Conservation (phyloP, 2,888 invertebrate species). For the Lithophane ornitopus region DNA sequence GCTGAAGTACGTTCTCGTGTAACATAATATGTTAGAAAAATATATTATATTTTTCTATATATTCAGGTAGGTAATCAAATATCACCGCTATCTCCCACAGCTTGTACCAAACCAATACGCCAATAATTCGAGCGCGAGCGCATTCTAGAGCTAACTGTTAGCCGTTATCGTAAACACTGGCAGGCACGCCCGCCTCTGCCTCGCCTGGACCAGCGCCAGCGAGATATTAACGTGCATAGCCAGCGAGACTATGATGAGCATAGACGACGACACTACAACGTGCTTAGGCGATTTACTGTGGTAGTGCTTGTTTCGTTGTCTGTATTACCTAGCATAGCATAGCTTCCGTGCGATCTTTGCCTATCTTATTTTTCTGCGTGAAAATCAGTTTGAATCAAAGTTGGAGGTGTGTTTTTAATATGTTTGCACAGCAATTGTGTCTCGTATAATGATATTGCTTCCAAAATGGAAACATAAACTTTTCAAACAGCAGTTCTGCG, state of each 20-base stretch:
- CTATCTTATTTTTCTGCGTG: background rate
- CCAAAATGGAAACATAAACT: background rate
- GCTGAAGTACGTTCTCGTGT: background rate
- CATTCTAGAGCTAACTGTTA: constrained; percentile 59
- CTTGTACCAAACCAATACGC: constrained; percentile 13
- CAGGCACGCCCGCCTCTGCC: constrained; percentile 55
- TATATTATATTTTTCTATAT: background rate
- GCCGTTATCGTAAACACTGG: constrained; percentile 69
- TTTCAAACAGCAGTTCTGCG: no score
- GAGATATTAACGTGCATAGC: constrained; percentile 40
- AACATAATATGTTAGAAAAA: no score
- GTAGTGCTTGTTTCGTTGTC: constrained; percentile 25
- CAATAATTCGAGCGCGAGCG: constrained; percentile 48
- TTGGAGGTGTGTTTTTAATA: no score
- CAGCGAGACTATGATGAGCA: constrained; percentile 5
- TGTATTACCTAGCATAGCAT: background rate
- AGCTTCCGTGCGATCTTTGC: background rate
- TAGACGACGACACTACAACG: constrained; percentile 15
- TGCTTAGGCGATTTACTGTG: constrained; percentile 5
- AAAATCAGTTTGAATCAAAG: background rate
- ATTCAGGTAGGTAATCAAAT: background rate
- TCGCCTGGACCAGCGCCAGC: constrained; percentile 59
- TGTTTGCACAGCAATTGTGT: background rate
- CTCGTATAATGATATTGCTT: background rate
- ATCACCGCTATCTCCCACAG: background rate